Evolutionary conservation across 2,888 invertebrate genomes (phyloP).

Genomic region (Nemotelus pantherinus): DNA sequence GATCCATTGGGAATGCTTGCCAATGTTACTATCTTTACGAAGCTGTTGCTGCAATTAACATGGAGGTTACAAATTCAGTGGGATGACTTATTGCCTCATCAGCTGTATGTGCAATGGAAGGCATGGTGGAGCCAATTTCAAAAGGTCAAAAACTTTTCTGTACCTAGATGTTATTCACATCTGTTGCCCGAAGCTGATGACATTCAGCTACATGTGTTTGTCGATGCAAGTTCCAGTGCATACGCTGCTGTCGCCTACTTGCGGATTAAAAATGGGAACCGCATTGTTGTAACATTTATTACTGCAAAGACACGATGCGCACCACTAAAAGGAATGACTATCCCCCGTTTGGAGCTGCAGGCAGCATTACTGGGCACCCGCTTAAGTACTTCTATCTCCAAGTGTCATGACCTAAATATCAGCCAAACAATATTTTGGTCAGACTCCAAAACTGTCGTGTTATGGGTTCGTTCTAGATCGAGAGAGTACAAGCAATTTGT

Average conservation of each 20-base stretch:
- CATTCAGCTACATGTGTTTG: slow-evolving; percentile 50
- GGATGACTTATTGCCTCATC: neutral
- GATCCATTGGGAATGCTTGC: neutral
- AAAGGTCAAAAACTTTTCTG: no score
- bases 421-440: slow-evolving; percentile 37
- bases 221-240: slow-evolving; percentile 51
- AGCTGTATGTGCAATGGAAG: no score
- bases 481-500: slow-evolving; percentile 51
- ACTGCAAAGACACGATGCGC: slow-evolving; percentile 47
- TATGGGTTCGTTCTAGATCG: slow-evolving; percentile 53
- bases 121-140: no score
- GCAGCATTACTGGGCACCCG: slow-evolving; percentile 49
- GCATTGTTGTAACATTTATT: slow-evolving; percentile 47
- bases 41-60: neutral
- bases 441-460: slow-evolving; percentile 45
- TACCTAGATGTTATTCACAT: slow-evolving; percentile 46
- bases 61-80: neutral
- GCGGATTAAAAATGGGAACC: slow-evolving; percentile 33
- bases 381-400: slow-evolving; percentile 19
- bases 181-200: slow-evolving; percentile 2
- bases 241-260: slow-evolving; percentile 51
- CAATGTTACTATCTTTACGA: neutral
- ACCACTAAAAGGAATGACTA: slow-evolving; percentile 45
- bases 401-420: slow-evolving; percentile 27
- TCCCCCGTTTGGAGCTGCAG: slow-evolving; percentile 48